Base-by-base conservation (phyloP, 1,140 invertebrate genomes). In the Leptinotarsa undecemlineata region DNA sequence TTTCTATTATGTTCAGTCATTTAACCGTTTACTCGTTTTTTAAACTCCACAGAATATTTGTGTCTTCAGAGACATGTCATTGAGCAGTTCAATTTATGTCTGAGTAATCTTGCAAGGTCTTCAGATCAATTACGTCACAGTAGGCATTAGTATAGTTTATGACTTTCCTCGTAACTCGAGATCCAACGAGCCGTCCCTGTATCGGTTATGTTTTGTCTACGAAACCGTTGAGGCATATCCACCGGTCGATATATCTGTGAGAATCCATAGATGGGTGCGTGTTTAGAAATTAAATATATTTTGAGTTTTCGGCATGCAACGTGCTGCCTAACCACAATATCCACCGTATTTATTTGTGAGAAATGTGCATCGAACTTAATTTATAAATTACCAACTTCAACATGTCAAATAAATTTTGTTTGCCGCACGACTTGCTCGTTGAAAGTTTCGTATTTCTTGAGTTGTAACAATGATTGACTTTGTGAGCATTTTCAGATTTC, bases 211-310 rank as follows among this genome's bases (percentile, higher is more conserved):
- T 72, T 72, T 64, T 72, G 57, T 72, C 70, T 61, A 61, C 57
- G 17, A 14, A 61, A 42, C 21, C 47, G 19, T 48, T n/a, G 61
- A 74, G 48, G 57, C 57, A 74, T 68, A 42, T 71, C 63, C 51
- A 15, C 3, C 23, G n/a, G 60, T 76, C 60, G 23, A 71, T 64
- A 73, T 66, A 72, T n/a, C 73, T 20, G 66, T 48, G 67, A 19
- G 73, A 68, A 60, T 71, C 66, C 70, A 73, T 73, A 51, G 48
- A 48, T 42, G 68, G 63, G 48, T 76, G 63, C 70, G 61, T 73
- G 74, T 67, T 68, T 68, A 3, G 19, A 72, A 72, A 72, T 62
- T 23, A 72, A 72, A 72, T 72, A 72, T 72, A 61, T 61, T 62
- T 72, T 47, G 26, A 61, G 42, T 20, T 72, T 72, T 72, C 48